phyloP scores from a whole-genome alignment of 1,140 invertebrate genomes.

The Samia ricini region DNA sequence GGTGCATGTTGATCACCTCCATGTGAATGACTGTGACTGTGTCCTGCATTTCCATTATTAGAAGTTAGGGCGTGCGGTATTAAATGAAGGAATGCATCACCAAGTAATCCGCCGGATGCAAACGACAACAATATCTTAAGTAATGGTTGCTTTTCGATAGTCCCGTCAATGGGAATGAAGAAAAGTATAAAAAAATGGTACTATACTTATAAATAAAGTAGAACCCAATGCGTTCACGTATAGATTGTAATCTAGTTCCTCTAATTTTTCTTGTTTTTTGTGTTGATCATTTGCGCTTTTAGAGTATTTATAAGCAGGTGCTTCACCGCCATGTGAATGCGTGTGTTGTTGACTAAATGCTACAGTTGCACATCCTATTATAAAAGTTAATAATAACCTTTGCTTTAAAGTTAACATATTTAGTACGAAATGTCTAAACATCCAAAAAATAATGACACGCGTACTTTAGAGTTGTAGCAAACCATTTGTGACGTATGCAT shows the following conservation, averaged over 20 bases:
- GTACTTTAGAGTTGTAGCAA: too few species aligned
- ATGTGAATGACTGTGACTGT: conserved; percentile 80
- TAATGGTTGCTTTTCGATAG: conserved; percentile 88
- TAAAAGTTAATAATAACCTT: conserved; percentile 30
- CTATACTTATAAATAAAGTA: conserved; percentile 94
- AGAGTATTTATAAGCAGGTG: conserved; percentile 87
- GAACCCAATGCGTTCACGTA: conserved; percentile 92
- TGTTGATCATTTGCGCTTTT: conserved; percentile 82
- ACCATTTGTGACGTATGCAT: too few species aligned
- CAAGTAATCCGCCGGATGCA: conserved; percentile 95
- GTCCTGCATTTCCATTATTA: conserved; percentile 71
- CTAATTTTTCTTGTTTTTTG: conserved; percentile 47
- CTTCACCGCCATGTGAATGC: conserved; percentile 73
- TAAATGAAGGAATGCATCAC: conserved; percentile 97
- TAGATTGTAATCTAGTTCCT: conserved; percentile 74
- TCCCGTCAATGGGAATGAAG: conserved; percentile 95
- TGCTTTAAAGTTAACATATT: conserved; percentile 1
- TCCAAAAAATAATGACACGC: not conserved
- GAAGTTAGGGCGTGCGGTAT: conserved; percentile 94
- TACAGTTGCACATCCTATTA: conserved; percentile 35
- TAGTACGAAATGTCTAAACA: not conserved
- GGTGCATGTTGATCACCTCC: conserved; percentile 71
- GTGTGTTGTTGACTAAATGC: conserved; percentile 56
- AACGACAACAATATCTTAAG: conserved; percentile 95
- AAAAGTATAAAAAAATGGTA: conserved; percentile 95